Evolutionary conservation across 2,888 invertebrate species (phyloP), one percentile per base, ranked within the genome.

Genomic region (Epinotia nisella): DNA sequence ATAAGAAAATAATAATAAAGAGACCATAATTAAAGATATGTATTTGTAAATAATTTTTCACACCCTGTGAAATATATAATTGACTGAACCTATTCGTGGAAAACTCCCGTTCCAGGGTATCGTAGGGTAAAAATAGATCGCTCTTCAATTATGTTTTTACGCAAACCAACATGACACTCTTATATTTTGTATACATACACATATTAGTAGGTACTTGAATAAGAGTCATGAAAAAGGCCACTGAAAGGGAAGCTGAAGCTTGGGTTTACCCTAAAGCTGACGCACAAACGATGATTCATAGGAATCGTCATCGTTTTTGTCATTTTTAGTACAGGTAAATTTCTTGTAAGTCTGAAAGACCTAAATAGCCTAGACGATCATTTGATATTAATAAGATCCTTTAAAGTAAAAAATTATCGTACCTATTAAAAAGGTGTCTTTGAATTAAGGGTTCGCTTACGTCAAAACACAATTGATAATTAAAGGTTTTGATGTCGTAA

Each of bases 61-160:
- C 88, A 92, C 93, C 93, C 92, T 93, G 93, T 92, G 90, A 87
- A 88, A 86, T 83, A 83, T 85, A 83, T 92, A 93, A 93, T 93
- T 93, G 93, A 93, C 93, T 78, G 81, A 92, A 91, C 89, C 87
- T 85, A 92, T 92, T 88, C 87, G 86, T 89, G 81, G 87, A 90
- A 92, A 89, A 87, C 86, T 81, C 87, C 86, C 85, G 78, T 74
- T 75, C 21, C 76, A 80, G 72, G 85, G 85, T 81, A 80, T 81
- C 80, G 81, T 84, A 82, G 81, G 83, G 79, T 80, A 81, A 73
- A 73, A 73, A 73, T 73, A 73, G 49, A 58, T 75, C 55, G 72
- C 72, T 72, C 61, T 73, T 29, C 13, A 13, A 59, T 49, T 62
- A 51, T 11, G 67, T 56, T 49, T 19, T 68, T 61, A 62, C 72